A percentile compares a stretch with the other conserved stretches of the same genome.
Evolutionary conservation across 1,140 invertebrate species (phyloP).

Genomic region (Hycleus phaleratus): DNA sequence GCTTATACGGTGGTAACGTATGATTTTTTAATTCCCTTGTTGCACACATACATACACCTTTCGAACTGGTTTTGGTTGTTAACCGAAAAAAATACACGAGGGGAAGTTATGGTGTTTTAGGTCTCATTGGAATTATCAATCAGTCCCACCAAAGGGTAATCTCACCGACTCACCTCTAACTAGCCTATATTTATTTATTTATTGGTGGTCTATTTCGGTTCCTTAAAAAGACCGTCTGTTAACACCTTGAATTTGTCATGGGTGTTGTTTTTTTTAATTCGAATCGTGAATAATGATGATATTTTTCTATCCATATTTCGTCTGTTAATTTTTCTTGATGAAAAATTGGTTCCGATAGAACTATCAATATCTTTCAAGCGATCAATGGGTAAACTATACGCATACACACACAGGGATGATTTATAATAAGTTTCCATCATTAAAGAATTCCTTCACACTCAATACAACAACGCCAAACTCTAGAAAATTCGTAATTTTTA

Average conservation of each 20-base stretch:
- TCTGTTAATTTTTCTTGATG: conserved; percentile 24
- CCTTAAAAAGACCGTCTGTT: conserved; percentile 2
- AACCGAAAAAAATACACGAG: no score
- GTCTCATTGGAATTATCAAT: no score
- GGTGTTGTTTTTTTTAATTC: background rate
- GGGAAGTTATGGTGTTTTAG: no score
- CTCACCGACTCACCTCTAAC: no score
- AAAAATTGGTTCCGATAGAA: conserved; percentile 17
- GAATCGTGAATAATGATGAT: conserved; percentile 20
- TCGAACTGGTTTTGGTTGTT: background rate
- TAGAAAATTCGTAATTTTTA: no score
- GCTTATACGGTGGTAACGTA: no score
- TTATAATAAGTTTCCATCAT: conserved; percentile 17
- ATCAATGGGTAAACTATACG: conserved; percentile 7
- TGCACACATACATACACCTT: background rate
- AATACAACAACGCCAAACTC: no score
- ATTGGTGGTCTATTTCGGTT: background rate
- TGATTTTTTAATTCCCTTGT: background rate
- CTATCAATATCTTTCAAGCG: conserved; percentile 13
- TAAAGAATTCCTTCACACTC: conserved; percentile 4
- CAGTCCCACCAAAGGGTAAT: no score
- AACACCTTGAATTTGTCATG: conserved; percentile 29
- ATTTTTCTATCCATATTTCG: conserved; percentile 16
- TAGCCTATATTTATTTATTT: background rate
- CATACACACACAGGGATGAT: conserved; percentile 5